Evolutionary conservation across 2,113 vertebrate species (phyloP).

Genomic region (Diadophis punctatus): DNA sequence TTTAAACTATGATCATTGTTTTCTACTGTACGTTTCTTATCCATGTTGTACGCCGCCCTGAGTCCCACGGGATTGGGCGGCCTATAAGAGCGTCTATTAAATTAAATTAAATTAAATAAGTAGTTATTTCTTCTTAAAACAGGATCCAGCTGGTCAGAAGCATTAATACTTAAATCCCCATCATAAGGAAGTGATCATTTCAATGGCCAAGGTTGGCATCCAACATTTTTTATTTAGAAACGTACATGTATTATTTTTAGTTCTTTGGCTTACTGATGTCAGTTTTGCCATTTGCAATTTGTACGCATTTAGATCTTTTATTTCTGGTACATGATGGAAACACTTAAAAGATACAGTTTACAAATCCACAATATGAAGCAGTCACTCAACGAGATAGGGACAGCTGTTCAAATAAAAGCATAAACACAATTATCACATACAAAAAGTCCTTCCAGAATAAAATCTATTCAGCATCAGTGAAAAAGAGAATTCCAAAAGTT

Average conservation of each 20-base stretch:
- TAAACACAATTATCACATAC: not conserved
- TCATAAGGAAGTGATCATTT: not conserved
- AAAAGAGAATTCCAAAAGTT: not conserved
- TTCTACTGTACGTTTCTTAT: too few relatives aligned
- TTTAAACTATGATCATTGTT: too few relatives aligned
- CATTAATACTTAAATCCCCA: not conserved
- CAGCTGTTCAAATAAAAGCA: not conserved
- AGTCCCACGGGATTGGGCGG: too few relatives aligned
- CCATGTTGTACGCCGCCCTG: too few relatives aligned
- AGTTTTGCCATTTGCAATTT: not conserved
- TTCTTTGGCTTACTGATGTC: not conserved
- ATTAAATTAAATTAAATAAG: too few relatives aligned
- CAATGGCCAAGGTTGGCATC: not conserved
- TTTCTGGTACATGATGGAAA: not conserved
- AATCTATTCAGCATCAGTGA: not conserved
- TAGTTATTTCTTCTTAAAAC: not conserved
- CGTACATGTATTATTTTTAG: conserved; percentile 2
- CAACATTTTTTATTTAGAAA: conserved; percentile 30
- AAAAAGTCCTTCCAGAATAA: not conserved
- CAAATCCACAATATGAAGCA: not conserved
- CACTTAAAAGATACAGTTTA: not conserved
- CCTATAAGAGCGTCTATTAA: too few relatives aligned
- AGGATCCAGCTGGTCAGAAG: not conserved
- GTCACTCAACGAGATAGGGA: not conserved
- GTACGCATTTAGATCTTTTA: not conserved